phyloP scores from a whole-genome alignment of 2,113 vertebrate genomes.

The Hylia prasina region DNA sequence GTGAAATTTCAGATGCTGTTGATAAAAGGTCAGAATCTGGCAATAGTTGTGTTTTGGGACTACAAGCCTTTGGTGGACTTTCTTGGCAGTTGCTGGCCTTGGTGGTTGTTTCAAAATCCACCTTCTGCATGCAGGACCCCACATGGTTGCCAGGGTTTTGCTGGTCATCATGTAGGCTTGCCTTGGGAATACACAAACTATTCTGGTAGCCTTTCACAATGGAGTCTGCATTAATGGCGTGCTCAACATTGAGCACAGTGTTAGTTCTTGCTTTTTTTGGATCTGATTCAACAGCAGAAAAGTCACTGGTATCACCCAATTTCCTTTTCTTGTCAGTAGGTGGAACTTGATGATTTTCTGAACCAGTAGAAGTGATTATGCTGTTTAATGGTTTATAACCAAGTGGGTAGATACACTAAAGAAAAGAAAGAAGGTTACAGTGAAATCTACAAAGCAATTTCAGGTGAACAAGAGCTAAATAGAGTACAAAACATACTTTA shows the following conservation, averaged over 20 bases:
- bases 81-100: background rate
- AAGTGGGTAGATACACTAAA: conserved; percentile 93
- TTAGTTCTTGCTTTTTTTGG: conserved; percentile 66
- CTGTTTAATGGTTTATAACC: conserved; percentile 83
- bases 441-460: background rate
- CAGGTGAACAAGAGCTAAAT: background rate
- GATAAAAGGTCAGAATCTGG: background rate
- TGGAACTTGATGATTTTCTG: conserved; percentile 40
- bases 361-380: conserved; percentile 73
- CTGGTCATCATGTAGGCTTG: background rate
- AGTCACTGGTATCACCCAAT: background rate
- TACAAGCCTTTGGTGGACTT: background rate
- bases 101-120: background rate
- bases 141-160: background rate
- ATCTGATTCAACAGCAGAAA: background rate
- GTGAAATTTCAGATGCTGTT: background rate
- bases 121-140: background rate
- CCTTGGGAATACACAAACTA: background rate
- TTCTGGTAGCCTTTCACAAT: background rate
- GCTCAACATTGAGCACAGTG: background rate
- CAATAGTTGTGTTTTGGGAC: background rate
- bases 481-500: background rate
- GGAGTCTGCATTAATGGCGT: background rate
- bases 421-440: background rate
- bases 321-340: conserved; percentile 74